phyloP scores from a whole-genome alignment of 2,113 vertebrate species.

The Raja brachyura region DNA sequence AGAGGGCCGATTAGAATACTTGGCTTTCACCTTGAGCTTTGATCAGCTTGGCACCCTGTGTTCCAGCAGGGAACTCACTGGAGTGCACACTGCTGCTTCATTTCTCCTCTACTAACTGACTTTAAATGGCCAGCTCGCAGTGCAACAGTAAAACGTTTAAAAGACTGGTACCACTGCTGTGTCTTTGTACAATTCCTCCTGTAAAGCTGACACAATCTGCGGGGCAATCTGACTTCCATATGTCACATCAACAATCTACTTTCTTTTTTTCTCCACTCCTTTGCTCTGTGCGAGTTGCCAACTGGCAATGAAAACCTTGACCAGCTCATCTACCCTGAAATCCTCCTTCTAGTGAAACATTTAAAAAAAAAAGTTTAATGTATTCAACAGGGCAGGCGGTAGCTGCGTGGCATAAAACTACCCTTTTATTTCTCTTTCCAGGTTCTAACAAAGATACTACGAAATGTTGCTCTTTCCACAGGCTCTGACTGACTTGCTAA shows the following conservation, averaged over 20 bases:
- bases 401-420: too few species aligned
- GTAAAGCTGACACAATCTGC: not conserved
- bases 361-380: too few species aligned
- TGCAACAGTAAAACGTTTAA: not conserved
- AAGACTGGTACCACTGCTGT: not conserved
- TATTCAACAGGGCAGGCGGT: too few species aligned
- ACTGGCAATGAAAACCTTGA: too few species aligned
- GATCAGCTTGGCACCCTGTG: conserved; percentile 3
- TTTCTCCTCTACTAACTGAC: conserved; percentile 15
- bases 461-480: too few species aligned
- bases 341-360: too few species aligned
- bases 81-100: not conserved
- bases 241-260: not conserved
- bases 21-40: not conserved
- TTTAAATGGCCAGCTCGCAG: not conserved
- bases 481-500: too few species aligned
- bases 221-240: not conserved
- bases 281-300: not conserved
- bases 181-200: not conserved
- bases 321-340: too few species aligned
- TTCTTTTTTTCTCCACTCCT: not conserved
- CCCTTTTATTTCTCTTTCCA: too few species aligned
- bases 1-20: not conserved
- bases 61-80: not conserved
- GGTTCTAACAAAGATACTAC: too few species aligned